These are phyloP conservation scores for Agrochola macilenta DNA, from an alignment of 2,888 invertebrate species.

Conservation along the genomic window DNA sequence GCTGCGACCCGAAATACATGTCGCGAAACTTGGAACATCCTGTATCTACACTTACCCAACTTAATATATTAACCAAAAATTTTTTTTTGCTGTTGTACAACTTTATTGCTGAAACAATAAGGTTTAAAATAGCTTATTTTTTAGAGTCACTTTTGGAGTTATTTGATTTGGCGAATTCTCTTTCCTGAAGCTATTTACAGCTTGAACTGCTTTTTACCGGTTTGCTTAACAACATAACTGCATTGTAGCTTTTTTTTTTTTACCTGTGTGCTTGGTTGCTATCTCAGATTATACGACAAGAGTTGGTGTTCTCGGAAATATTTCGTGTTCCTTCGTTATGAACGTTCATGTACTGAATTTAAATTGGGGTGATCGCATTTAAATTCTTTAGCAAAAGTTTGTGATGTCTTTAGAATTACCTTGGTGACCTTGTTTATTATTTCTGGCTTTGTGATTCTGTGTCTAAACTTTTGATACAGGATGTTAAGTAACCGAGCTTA, in stretches of 20 bases:
- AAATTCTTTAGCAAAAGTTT: constrained; percentile 46
- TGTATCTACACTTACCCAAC: constrained; percentile 24
- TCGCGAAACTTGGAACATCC: constrained; percentile 55
- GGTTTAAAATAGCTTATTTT: constrained; percentile 22
- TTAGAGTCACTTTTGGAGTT: constrained; percentile 19
- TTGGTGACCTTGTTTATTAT: constrained; percentile 11
- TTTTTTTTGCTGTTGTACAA: background rate
- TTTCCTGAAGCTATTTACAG: constrained; percentile 71
- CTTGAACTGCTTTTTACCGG: constrained; percentile 67
- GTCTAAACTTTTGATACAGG: background rate
- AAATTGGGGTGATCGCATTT: constrained; percentile 51
- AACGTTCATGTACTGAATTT: constrained; percentile 55
- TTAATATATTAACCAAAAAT: constrained; percentile 55
- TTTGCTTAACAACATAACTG: constrained; percentile 69
- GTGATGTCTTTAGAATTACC: constrained; percentile 17
- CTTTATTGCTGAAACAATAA: constrained; percentile 5
- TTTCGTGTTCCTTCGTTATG: constrained; percentile 39
- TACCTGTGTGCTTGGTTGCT: constrained; percentile 40
- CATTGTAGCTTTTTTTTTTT: constrained; percentile 51
- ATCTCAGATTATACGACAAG: constrained; percentile 43
- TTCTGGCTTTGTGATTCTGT: constrained; percentile 15
- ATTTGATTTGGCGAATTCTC: constrained; percentile 67
- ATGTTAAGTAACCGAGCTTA: background rate
- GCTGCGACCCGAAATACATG: constrained; percentile 62
- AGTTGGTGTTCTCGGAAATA: constrained; percentile 48